A percentile compares a stretch with the other conserved stretches of the same genome.
These are phyloP conservation scores for Paraplagusia blochii DNA, from an alignment of 2,113 vertebrate species.

Conservation along the genomic window DNA sequence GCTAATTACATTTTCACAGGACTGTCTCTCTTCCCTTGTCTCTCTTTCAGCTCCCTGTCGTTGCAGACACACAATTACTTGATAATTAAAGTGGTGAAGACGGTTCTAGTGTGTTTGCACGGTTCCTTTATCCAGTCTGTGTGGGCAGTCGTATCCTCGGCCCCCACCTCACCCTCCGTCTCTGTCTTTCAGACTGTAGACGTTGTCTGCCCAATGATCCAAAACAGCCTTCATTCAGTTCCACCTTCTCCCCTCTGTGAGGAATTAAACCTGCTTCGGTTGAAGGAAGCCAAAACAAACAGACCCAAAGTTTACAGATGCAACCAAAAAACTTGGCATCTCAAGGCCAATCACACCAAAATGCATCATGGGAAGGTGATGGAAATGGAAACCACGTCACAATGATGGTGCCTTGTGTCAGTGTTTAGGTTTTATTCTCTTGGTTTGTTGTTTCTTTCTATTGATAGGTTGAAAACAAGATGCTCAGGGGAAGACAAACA, in stretches of 20 bases:
- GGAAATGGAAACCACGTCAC: too few relatives aligned
- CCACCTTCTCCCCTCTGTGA: conserved; percentile 26
- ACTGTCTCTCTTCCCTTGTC: conserved; percentile 50
- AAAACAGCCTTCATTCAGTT: conserved; percentile 63
- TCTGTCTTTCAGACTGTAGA: conserved; percentile 51
- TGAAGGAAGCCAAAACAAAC: conserved; percentile 48
- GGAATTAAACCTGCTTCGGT: conserved; percentile 63
- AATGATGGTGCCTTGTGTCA: too few relatives aligned
- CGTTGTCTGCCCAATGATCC: conserved; percentile 62
- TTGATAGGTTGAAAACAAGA: too few relatives aligned
- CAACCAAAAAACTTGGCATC: not conserved
- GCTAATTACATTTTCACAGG: conserved; percentile 68
- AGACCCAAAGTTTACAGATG: not conserved
- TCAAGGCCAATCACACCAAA: not conserved
- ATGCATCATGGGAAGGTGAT: too few relatives aligned
- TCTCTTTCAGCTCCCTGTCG: conserved; percentile 52
- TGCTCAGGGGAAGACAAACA: too few relatives aligned
- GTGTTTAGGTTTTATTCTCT: too few relatives aligned
- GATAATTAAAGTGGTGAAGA: conserved; percentile 69
- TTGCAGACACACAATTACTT: conserved; percentile 64
- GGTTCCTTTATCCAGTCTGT: conserved; percentile 58
- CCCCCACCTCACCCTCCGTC: conserved; percentile 46
- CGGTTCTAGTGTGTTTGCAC: conserved; percentile 57
- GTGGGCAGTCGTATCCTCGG: conserved; percentile 53
- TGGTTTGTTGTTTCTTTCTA: too few relatives aligned